Conservation (phyloP, 2,888 invertebrate genomes). For the Acanthopleura granulata region DNA sequence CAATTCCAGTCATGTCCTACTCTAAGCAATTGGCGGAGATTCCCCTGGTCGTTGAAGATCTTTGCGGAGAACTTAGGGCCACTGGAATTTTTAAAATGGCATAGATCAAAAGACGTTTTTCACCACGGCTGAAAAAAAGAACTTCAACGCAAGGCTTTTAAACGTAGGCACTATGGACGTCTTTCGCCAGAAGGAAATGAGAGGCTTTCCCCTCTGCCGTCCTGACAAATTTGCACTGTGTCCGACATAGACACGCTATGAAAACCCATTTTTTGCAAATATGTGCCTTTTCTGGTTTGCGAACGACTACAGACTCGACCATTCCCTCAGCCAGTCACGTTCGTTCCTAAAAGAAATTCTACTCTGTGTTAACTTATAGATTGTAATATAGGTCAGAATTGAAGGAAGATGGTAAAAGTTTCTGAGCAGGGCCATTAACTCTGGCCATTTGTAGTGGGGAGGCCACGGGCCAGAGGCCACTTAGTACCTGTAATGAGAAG, state of each 20-base stretch:
- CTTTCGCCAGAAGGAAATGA: constrained; percentile 14
- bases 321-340: not conserved
- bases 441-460: too few species aligned
- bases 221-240: not conserved
- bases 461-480: too few species aligned
- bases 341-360: not conserved
- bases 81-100: not conserved
- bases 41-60: not conserved
- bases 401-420: too few species aligned
- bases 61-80: not conserved
- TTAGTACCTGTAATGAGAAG: too few species aligned
- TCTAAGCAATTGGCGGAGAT: not conserved
- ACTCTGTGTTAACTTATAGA: not conserved
- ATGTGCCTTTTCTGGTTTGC: not conserved
- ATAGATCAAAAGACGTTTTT: constrained; percentile 6
- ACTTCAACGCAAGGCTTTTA: constrained; percentile 4
- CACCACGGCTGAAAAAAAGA: not conserved
- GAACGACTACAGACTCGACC: not conserved
- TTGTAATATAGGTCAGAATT: too few species aligned
- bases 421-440: too few species aligned
- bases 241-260: not conserved
- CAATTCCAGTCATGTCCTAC: constrained; percentile 16
- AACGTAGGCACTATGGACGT: not conserved
- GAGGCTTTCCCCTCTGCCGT: not conserved
- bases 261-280: not conserved